Percentiles rank a stretch among this genome's conserved stretches.
These are phyloP conservation scores for Trochalopteron elliotii DNA, from an alignment of 2,113 vertebrate genomes.

Conservation along the genomic window DNA sequence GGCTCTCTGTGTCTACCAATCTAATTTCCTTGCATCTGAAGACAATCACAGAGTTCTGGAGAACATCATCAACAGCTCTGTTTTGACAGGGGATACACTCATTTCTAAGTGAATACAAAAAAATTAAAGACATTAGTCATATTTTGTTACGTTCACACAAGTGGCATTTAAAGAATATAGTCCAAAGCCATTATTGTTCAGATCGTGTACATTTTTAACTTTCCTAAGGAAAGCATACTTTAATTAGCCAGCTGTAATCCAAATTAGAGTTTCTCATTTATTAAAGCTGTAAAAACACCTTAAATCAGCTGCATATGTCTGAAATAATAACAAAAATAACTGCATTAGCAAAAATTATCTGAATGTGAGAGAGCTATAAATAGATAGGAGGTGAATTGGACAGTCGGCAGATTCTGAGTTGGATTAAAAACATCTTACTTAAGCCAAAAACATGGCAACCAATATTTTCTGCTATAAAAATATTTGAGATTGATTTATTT, in stretches of 20 bases:
- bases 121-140: constrained; percentile 12
- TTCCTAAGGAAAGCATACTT: constrained; percentile 51
- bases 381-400: constrained; percentile 73
- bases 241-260: constrained; percentile 59
- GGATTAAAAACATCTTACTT: constrained; percentile 70
- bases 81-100: neutral
- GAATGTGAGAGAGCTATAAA: constrained; percentile 68
- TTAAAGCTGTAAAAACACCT: constrained; percentile 62
- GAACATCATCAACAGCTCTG: neutral
- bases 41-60: constrained; percentile 14
- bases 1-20: neutral
- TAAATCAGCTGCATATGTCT: constrained; percentile 51
- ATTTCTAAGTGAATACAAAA: neutral
- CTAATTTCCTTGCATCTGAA: constrained; percentile 53
- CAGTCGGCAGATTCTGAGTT: constrained; percentile 68
- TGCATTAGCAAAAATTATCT: constrained; percentile 42
- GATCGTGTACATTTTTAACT: constrained; percentile 30
- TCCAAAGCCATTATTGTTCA: constrained; percentile 51
- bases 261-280: constrained; percentile 61
- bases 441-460: constrained; percentile 77
- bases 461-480: constrained; percentile 77
- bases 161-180: constrained; percentile 37
- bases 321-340: constrained; percentile 65
- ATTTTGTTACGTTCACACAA: constrained; percentile 36
- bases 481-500: constrained; percentile 69